Conservation (phyloP, 2,888 invertebrate genomes). For the Eristalis intricaria region DNA sequence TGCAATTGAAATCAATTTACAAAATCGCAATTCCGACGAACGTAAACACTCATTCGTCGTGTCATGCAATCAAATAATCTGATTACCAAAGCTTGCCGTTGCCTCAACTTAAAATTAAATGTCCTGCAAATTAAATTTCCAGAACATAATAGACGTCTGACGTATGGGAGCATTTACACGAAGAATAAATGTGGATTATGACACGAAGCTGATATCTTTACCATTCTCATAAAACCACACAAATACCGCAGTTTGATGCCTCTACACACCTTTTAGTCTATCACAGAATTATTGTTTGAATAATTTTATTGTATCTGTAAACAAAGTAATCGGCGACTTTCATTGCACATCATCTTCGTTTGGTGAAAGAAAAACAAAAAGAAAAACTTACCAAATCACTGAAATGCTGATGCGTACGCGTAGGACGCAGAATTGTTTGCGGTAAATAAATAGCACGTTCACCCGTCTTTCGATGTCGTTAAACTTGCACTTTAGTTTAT, state of each 20-base stretch:
- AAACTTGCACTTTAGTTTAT: background rate
- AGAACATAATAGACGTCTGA: no score
- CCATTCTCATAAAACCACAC: background rate
- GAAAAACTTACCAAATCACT: constrained; percentile 12
- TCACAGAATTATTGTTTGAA: background rate
- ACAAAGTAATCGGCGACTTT: background rate
- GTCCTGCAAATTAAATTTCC: no score
- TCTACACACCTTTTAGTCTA: no score
- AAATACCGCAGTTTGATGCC: no score
- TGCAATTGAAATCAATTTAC: no score
- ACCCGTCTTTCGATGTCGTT: background rate
- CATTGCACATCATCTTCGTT: background rate
- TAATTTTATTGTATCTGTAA: background rate
- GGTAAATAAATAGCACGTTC: constrained; percentile 5
- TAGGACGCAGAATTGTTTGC: background rate
- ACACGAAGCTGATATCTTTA: background rate
- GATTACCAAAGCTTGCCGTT: no score
- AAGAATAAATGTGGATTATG: background rate
- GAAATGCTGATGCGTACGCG: background rate
- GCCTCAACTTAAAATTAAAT: no score
- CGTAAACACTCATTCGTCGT: no score
- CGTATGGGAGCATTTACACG: no score
- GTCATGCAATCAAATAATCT: no score
- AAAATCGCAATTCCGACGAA: no score
- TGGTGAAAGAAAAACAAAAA: background rate